A percentile compares a stretch with the other conserved stretches of the same genome.
phyloP scores from a whole-genome alignment of 2,888 invertebrate genomes.

The Neelides folsomi region DNA sequence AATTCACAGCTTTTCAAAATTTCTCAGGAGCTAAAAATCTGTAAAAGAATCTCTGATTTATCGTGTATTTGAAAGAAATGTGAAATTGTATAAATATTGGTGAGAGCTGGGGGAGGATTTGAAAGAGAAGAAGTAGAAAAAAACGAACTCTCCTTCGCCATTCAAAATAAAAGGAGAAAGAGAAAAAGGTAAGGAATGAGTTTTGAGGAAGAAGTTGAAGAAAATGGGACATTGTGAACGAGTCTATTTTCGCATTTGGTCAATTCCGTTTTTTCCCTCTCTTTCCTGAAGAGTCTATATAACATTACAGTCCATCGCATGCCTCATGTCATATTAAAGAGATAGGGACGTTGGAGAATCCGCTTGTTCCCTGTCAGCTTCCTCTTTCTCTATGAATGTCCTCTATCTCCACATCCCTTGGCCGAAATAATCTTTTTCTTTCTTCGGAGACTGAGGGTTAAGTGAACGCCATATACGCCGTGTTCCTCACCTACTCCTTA shows the following conservation, averaged over 20 bases:
- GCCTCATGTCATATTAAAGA: background rate
- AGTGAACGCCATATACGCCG: too few species aligned
- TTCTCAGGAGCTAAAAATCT: background rate
- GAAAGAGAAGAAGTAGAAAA: conserved; percentile 13
- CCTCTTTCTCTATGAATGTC: too few species aligned
- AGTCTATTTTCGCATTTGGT: conserved; percentile 19
- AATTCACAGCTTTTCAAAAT: conserved; percentile 1
- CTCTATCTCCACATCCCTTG: too few species aligned
- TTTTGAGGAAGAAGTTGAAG: background rate
- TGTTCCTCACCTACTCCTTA: too few species aligned
- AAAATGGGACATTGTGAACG: conserved; percentile 10
- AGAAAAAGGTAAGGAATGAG: conserved; percentile 5
- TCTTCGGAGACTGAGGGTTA: too few species aligned
- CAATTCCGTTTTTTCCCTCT: conserved; percentile 9
- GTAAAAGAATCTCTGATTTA: too few species aligned
- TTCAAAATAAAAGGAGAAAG: conserved; percentile 7
- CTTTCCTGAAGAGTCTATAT: conserved; percentile 3
- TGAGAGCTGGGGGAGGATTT: conserved; percentile 5
- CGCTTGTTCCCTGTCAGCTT: too few species aligned
- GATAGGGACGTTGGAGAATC: too few species aligned
- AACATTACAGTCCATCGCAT: background rate
- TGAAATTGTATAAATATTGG: conserved; percentile 5
- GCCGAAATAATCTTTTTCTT: too few species aligned
- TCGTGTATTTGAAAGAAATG: conserved; percentile 9
- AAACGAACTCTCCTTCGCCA: conserved; percentile 3